These are phyloP conservation scores for Empis livida DNA, from an alignment of 2,888 invertebrate species.

Conservation along the genomic window DNA sequence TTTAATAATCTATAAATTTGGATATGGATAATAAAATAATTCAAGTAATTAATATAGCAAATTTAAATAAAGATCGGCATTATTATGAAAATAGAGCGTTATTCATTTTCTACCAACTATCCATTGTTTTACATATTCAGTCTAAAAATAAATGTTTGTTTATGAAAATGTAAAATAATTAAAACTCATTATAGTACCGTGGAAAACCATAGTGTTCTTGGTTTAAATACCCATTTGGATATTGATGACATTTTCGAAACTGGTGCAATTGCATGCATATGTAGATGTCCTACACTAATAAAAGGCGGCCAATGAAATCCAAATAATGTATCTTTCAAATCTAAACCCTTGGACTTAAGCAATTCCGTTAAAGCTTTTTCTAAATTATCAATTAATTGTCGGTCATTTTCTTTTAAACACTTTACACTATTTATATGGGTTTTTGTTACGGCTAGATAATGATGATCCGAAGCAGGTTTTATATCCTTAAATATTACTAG, in stretches of 20 bases:
- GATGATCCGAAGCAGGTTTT: slow-evolving; percentile 65
- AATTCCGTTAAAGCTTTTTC: slow-evolving; percentile 38
- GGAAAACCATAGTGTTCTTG: slow-evolving; percentile 71
- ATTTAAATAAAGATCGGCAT: too few species aligned
- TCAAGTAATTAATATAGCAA: too few species aligned
- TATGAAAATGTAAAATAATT: not conserved
- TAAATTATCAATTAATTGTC: slow-evolving; percentile 59
- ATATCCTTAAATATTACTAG: slow-evolving; percentile 70
- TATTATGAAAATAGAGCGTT: too few species aligned
- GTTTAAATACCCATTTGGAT: slow-evolving; percentile 51
- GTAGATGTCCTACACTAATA: slow-evolving; percentile 62
- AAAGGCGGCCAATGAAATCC: slow-evolving; percentile 93
- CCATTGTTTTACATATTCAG: not conserved
- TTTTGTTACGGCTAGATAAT: slow-evolving; percentile 66
- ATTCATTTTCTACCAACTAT: too few species aligned
- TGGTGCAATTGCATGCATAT: slow-evolving; percentile 77
- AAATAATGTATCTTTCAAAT: slow-evolving; percentile 39
- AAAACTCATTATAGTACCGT: slow-evolving; percentile 43
- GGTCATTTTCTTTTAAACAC: slow-evolving; percentile 49
- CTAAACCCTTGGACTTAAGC: slow-evolving; percentile 39
- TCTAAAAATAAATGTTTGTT: too few species aligned
- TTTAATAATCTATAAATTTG: too few species aligned
- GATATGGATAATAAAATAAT: too few species aligned
- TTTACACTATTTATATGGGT: slow-evolving; percentile 65
- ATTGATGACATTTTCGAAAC: slow-evolving; percentile 57